A percentile compares a stretch with the other conserved stretches of the same genome.
These are phyloP conservation scores for Crotophaga sulcirostris DNA, from an alignment of 2,113 vertebrate genomes.

Conservation along the genomic window DNA sequence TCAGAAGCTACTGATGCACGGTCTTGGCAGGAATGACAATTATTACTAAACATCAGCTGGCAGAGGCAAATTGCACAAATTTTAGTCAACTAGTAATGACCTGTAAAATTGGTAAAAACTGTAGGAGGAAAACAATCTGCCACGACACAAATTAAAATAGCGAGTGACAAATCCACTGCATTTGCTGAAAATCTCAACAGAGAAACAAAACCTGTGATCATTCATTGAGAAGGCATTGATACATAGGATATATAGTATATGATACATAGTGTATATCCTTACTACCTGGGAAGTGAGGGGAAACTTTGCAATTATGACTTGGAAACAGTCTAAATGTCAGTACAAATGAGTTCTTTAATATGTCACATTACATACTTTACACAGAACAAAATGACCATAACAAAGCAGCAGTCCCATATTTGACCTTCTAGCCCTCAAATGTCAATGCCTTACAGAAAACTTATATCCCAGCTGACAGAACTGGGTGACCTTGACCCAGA, in stretches of 20 bases:
- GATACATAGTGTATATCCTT: background rate
- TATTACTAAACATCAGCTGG: slow-evolving; percentile 59
- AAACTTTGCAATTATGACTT: background rate
- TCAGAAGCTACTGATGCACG: background rate
- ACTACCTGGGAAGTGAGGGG: background rate
- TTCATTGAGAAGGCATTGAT: background rate
- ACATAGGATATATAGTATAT: background rate
- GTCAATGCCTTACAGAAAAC: background rate
- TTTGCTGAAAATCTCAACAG: background rate
- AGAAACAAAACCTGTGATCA: background rate
- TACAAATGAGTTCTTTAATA: background rate
- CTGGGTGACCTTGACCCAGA: slow-evolving; percentile 1
- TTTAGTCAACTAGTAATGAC: slow-evolving; percentile 45
- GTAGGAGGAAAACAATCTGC: slow-evolving; percentile 47
- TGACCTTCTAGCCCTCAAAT: background rate
- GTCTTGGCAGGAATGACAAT: slow-evolving; percentile 2
- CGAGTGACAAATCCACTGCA: background rate
- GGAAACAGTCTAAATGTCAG: background rate
- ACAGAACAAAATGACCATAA: background rate
- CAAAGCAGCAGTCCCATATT: background rate
- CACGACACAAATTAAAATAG: slow-evolving; percentile 3
- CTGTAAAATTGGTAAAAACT: slow-evolving; percentile 36
- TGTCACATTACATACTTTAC: background rate
- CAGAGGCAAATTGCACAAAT: slow-evolving; percentile 27
- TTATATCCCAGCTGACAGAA: background rate